Base-by-base conservation (phyloP, 2,113 vertebrate genomes). In the Tetrao urogallus region DNA sequence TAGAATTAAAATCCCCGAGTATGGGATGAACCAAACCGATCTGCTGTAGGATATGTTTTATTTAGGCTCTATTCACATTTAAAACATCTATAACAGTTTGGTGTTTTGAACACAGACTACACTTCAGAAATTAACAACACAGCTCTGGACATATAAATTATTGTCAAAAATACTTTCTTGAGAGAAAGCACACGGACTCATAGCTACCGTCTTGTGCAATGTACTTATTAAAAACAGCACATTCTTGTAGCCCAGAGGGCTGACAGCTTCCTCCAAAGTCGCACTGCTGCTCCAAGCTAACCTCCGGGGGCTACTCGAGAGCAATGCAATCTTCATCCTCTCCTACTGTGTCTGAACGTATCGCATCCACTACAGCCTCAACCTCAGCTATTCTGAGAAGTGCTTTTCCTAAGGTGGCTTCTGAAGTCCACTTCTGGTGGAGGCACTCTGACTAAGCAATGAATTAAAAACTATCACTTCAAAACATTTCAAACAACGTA, bases 181-280 rank as follows among this genome's bases (percentile, higher is more conserved):
- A 64, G 82, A 91, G 86, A 90, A 92, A 97, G 96, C 22, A 82
- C 92, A 70, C 61, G 38, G 78, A 92, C 88, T 95, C 74, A 17
- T 11, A 93, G 93, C 64, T 83, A 58, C 75, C 92, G 84, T 88
- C 96, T 97, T 85, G 89, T 92, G 89, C 89, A 88, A 94, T 47
- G 81, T 94, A 96, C 94, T 97, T 98, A 97, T 98, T 97, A 97
- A 96, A 97, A 96, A 65, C 88, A 97, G 92, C 95, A 94, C 75
- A 97, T 94, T 70, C 76, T 97, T 97, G 97, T 98, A 97, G 97
- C 97, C 97, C 97, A 98, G 96, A 98, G 97, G 97, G 97, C 97
- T 98, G 96, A 97, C 97, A 98, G 96, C 86, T 92, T 97, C 90
- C 94, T 97, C 96, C 96, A 97, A 96, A 96, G 97, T 92, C 79